Evolutionary conservation across 2,888 invertebrate species (phyloP), one percentile per base, ranked within the genome.

Genomic region (Lasioglossum morio): DNA sequence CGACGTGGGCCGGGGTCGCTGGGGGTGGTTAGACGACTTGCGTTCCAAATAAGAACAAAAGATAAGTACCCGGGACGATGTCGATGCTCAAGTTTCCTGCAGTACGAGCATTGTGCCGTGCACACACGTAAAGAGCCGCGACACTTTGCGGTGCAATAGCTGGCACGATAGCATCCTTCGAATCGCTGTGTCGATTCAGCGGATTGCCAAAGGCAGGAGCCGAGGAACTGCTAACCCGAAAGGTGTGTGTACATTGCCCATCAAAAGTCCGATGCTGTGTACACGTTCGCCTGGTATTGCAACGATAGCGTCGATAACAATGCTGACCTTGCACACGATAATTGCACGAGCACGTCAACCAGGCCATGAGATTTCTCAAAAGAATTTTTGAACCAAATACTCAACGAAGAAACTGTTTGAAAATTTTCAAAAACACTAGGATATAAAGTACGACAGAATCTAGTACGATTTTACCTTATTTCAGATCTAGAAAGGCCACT

Each of bases 131-230:
- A 79, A 76, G 16, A 60, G 27, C 57, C 70, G 19, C 72, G 69
- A 77, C 82, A 84, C 84, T 87, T 87, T 66, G 66, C 40, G 77
- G 73, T 66, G 81, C 72, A 81, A 84, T 85, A 72, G 77, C 81
- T 77, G 80, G 75, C 79, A 19, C 48, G 72, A 60, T 66, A 60
- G n/a, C 72, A 82, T 82, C 77, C 72, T 63, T 78, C 60, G 75
- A 30, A 48, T 73, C 60, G 60, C 27, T 8, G 19, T 40, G 84
- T 77, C 82, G 90, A 89, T 87, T 92, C 88, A 89, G 88, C 89
- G 86, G 88, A 81, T 89, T 85, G 75, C 63, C 77, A 77, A 74
- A 74, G 57, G 23, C 53, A 23, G 79, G 53, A 79, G 46, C 30
- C n/a, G 74, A 72, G 74, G 16, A 48, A 48, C 16, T 19, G 48